phyloP scores from a whole-genome alignment of 2,113 vertebrate genomes.

The Corythoichthys haematopterus region DNA sequence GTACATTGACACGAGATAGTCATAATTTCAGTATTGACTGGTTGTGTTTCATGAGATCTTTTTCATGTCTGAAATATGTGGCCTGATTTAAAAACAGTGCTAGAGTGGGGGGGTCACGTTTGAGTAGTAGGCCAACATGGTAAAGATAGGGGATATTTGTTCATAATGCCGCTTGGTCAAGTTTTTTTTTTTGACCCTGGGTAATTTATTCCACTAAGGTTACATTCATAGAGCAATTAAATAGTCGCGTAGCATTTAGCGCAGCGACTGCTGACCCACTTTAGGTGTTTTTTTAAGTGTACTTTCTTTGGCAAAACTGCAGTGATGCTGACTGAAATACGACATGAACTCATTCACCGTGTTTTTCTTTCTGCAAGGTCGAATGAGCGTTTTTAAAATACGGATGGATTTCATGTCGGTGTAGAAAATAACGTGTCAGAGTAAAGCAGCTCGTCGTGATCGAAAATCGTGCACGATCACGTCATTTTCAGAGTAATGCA shows the following conservation, averaged over 20 bases:
- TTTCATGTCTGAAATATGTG: too few relatives aligned
- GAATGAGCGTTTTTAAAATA: neutral
- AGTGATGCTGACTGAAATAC: neutral
- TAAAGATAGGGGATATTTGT: neutral
- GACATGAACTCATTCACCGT: neutral
- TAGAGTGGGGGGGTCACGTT: too few relatives aligned
- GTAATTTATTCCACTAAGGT: neutral
- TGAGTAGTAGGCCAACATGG: too few relatives aligned
- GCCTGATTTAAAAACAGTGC: too few relatives aligned
- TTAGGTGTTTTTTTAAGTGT: neutral
- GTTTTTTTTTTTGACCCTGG: neutral
- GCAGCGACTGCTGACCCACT: neutral
- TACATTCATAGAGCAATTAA: neutral
- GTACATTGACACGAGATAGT: too few relatives aligned
- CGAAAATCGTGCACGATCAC: too few relatives aligned
- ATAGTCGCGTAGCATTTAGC: neutral
- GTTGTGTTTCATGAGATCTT: too few relatives aligned
- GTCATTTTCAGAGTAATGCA: too few relatives aligned
- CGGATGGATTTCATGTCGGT: neutral
- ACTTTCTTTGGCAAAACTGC: neutral
- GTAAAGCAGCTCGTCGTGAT: neutral
- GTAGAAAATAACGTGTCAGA: neutral
- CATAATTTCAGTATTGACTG: too few relatives aligned
- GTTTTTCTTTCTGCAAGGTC: neutral
- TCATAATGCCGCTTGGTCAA: neutral